Conservation (phyloP, 2,797 vertebrate genomes). For the Cossypha niveicapilla region DNA sequence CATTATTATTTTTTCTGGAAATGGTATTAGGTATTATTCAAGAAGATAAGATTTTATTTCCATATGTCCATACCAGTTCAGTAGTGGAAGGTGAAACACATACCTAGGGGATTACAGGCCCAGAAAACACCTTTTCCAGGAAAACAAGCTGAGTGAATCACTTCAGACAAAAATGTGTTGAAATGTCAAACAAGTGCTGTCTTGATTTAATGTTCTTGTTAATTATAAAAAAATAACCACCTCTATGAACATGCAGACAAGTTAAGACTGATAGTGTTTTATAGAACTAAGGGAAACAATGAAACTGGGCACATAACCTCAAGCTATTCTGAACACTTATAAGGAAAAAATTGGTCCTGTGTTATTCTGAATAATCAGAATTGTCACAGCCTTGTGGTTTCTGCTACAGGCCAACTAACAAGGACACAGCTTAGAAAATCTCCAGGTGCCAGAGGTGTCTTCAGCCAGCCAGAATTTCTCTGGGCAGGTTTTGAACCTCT, state of each 20-base stretch:
- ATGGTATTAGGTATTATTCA: conserved; percentile 57
- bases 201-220: conserved; percentile 65
- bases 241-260: conserved; percentile 42
- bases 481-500: neutral
- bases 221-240: conserved; percentile 41
- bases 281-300: conserved; percentile 17
- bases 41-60: conserved; percentile 53
- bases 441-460: neutral
- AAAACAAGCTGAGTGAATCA: conserved; percentile 56
- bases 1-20: conserved; percentile 55
- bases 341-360: neutral
- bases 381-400: neutral
- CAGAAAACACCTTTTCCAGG: conserved; percentile 71
- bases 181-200: conserved; percentile 68
- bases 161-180: conserved; percentile 58
- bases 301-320: neutral
- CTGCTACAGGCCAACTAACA: neutral
- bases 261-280: conserved; percentile 54
- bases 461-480: neutral
- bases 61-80: conserved; percentile 43
- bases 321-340: neutral
- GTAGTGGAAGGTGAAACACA: conserved; percentile 70
- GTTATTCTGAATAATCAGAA: neutral
- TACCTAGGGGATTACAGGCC: conserved; percentile 62
- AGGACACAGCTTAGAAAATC: neutral